Evolutionary conservation across 2,888 invertebrate species (phyloP), one percentile per base, ranked within the genome.

Genomic region (Eurytoma californica): DNA sequence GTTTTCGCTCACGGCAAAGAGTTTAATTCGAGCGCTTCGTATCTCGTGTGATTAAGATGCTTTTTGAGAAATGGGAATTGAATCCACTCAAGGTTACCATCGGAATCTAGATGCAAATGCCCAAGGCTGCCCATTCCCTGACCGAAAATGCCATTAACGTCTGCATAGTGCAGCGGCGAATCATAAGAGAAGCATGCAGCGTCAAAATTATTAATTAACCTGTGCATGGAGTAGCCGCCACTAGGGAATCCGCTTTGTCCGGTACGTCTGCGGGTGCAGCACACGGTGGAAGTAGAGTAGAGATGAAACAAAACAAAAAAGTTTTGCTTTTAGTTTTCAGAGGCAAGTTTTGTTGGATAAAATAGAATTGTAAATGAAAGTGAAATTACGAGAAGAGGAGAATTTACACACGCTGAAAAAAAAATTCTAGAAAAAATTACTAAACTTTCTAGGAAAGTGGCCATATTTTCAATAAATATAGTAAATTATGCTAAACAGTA

Each of bases 221-320:
- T 92, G 92, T 92, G 92, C 85, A 91, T 88, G 82, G 91, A 88
- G 84, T 87, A 89, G 84, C 87, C 87, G 80, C 88, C 85, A 83
- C 87, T 87, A 72, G 91, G 91, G 84, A 91, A 90, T 86, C 92
- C 91, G 83, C 90, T 89, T 81, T 91, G 92, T 86, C 91, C 92
- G 75, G 92, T 91, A 85, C 92, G 91, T 91, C 92, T 92, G 87
- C 86, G 83, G 84, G 30, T 28, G n/a, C 24, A 57, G 18, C 28
- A 5, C 3, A 16, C n/a, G n/a, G 12, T 0, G 18, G 28, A 53
- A 24, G 63, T 63, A 63, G 53, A 66, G 39, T 65, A 61, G 24
- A 70, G 12, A 69, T 53, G 57, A 24, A 74, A 47, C 30, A 70
- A 47, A 28, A 28, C n/a, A 65, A 53, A 63, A 53, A 53, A 53